A percentile compares a stretch with the other conserved stretches of the same genome.
Evolutionary conservation across 1,140 invertebrate genomes (phyloP).

Genomic region (Zaprionus nigranus): DNA sequence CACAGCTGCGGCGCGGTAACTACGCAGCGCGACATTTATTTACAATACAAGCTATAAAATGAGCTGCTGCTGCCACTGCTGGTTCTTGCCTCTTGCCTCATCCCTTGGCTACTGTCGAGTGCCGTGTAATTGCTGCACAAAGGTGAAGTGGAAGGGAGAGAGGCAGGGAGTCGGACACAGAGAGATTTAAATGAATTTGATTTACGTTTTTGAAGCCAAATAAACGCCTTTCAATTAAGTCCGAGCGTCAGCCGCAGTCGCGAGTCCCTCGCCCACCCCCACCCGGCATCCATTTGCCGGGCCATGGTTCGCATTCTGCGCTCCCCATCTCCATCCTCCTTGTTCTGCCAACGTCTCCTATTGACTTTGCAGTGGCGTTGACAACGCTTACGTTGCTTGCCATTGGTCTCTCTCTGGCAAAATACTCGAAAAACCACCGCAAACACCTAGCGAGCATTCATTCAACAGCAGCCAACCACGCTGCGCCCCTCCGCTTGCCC

Average conservation of each 20-base stretch:
- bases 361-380: constrained; percentile 78
- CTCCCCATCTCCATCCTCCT: constrained; percentile 1
- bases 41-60: constrained; percentile 83
- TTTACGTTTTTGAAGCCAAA: constrained; percentile 83
- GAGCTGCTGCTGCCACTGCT: constrained; percentile 60
- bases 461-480: constrained; percentile 41
- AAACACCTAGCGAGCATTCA: constrained; percentile 81
- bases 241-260: constrained; percentile 45
- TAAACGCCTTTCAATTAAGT: constrained; percentile 83
- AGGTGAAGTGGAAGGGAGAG: constrained; percentile 42
- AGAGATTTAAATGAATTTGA: constrained; percentile 83
- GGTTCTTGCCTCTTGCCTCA: too few relatives aligned
- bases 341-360: constrained; percentile 32
- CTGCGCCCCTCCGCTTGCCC: not conserved
- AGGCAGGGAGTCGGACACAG: constrained; percentile 8
- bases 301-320: constrained; percentile 3
- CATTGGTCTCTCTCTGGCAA: constrained; percentile 54
- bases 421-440: constrained; percentile 77
- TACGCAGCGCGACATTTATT: constrained; percentile 66
- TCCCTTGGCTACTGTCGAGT: constrained; percentile 42
- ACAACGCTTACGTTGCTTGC: constrained; percentile 63
- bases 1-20: constrained; percentile 51
- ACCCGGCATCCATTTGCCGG: too few relatives aligned
- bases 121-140: constrained; percentile 79
- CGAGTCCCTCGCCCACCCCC: constrained; percentile 15